Evolutionary conservation across 2,888 invertebrate genomes (phyloP).

Genomic region (Caenorhabditis sp.): DNA sequence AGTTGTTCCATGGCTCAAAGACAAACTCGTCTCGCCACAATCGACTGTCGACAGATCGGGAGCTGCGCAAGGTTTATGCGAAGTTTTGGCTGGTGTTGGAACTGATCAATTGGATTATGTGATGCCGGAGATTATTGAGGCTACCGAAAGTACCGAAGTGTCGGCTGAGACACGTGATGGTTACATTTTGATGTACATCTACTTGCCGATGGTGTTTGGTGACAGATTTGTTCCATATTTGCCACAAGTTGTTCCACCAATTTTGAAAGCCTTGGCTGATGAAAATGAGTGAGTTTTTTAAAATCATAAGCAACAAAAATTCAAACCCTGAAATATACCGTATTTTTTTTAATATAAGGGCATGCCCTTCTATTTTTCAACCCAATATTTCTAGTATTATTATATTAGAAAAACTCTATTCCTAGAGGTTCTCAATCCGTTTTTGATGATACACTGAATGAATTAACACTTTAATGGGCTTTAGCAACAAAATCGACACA

Average conservation of each 20-base stretch:
- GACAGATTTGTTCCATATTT: conserved; percentile 94
- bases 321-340: too few relatives aligned
- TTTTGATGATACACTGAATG: too few relatives aligned
- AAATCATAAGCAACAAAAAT: too few relatives aligned
- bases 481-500: too few relatives aligned
- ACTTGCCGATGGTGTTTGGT: conserved; percentile 95
- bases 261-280: conserved; percentile 94
- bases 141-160: conserved; percentile 68
- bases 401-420: too few relatives aligned
- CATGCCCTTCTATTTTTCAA: too few relatives aligned
- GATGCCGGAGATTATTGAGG: conserved; percentile 80
- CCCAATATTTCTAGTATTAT: too few relatives aligned
- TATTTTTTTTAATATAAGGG: too few relatives aligned
- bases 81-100: conserved; percentile 91
- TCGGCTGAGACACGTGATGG: conserved; percentile 94
- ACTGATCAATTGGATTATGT: conserved; percentile 91
- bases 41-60: conserved; percentile 93
- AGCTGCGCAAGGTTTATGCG: conserved; percentile 82
- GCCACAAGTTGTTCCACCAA: conserved; percentile 94
- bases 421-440: too few relatives aligned
- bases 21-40: conserved; percentile 90
- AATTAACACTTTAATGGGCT: too few relatives aligned
- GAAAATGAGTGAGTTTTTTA: conserved; percentile 82
- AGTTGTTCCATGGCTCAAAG: conserved; percentile 96
- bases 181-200: conserved; percentile 99